phyloP scores from a whole-genome alignment of 2,888 invertebrate species.

The Aradus depressus region DNA sequence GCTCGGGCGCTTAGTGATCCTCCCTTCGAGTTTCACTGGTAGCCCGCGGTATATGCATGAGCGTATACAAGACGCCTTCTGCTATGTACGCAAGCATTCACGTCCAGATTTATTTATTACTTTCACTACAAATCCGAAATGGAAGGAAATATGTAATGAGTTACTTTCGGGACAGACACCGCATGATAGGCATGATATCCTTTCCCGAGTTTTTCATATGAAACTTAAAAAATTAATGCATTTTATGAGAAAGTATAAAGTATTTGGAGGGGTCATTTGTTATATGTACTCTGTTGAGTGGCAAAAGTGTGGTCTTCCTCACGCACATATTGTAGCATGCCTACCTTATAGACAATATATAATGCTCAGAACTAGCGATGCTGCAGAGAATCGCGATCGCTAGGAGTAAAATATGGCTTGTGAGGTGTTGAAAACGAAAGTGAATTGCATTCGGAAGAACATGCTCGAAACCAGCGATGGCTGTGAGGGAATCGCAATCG shows the following conservation, averaged over 20 bases:
- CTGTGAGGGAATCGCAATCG: too few species aligned
- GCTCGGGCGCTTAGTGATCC: neutral
- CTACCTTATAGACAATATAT: too few species aligned
- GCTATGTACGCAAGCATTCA: too few species aligned
- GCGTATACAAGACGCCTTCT: neutral
- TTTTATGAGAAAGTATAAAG: constrained; percentile 27
- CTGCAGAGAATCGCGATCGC: too few species aligned
- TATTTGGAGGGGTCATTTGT: constrained; percentile 14
- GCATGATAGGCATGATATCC: constrained; percentile 16
- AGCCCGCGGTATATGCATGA: neutral
- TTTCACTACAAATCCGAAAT: too few species aligned
- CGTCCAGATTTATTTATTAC: too few species aligned
- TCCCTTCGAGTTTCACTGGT: neutral
- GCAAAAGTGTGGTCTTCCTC: constrained; percentile 33
- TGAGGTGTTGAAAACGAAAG: too few species aligned
- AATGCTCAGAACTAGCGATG: too few species aligned
- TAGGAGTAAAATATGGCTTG: too few species aligned
- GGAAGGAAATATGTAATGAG: too few species aligned
- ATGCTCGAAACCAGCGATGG: too few species aligned
- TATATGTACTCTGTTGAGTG: constrained; percentile 31
- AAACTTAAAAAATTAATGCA: constrained; percentile 30
- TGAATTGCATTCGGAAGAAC: too few species aligned
- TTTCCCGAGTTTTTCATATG: constrained; percentile 31
- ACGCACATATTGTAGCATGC: constrained; percentile 12
- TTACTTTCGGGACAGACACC: neutral